Percentiles rank a stretch among this genome's conserved stretches.
phyloP scores from a whole-genome alignment of 2,888 invertebrate genomes.

The Volucella inflata region DNA sequence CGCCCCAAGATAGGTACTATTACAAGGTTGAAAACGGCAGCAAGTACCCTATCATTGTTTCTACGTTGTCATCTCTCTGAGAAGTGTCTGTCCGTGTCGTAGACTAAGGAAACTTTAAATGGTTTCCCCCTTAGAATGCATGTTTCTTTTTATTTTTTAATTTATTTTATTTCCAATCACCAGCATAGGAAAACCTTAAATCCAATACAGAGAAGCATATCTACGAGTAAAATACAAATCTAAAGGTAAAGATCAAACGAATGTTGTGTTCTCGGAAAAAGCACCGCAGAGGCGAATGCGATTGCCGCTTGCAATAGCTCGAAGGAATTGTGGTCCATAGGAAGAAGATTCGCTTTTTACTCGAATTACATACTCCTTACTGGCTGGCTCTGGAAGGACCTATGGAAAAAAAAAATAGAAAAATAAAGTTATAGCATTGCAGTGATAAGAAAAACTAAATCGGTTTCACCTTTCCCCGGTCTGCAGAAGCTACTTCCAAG shows the following conservation, averaged over 20 bases:
- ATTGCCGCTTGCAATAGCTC: slow-evolving; percentile 88
- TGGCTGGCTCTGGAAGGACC: slow-evolving; percentile 77
- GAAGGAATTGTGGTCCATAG: slow-evolving; percentile 82
- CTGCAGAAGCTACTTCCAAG: slow-evolving; percentile 53
- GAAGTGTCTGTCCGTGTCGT: slow-evolving; percentile 22
- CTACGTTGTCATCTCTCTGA: background rate
- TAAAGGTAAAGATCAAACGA: slow-evolving; percentile 80
- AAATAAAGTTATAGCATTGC: background rate
- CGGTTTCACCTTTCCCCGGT: slow-evolving; percentile 53
- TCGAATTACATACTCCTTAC: slow-evolving; percentile 85
- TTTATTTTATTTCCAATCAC: slow-evolving; percentile 66
- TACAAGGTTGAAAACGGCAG: slow-evolving; percentile 3
- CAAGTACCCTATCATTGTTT: slow-evolving; percentile 24
- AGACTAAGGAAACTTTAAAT: slow-evolving; percentile 55
- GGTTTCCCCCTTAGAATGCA: slow-evolving; percentile 43
- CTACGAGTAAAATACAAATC: background rate
- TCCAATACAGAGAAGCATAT: slow-evolving; percentile 27
- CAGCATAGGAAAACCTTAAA: slow-evolving; percentile 45
- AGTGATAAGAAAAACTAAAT: background rate
- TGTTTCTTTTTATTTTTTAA: slow-evolving; percentile 14
- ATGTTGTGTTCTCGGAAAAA: slow-evolving; percentile 91
- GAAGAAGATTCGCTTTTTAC: slow-evolving; percentile 81
- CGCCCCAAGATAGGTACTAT: slow-evolving; percentile 21
- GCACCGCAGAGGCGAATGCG: slow-evolving; percentile 89
- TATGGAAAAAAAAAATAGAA: slow-evolving; percentile 36